phyloP scores from a whole-genome alignment of 2,797 vertebrate species.

The Poeciliopsis turneri region DNA sequence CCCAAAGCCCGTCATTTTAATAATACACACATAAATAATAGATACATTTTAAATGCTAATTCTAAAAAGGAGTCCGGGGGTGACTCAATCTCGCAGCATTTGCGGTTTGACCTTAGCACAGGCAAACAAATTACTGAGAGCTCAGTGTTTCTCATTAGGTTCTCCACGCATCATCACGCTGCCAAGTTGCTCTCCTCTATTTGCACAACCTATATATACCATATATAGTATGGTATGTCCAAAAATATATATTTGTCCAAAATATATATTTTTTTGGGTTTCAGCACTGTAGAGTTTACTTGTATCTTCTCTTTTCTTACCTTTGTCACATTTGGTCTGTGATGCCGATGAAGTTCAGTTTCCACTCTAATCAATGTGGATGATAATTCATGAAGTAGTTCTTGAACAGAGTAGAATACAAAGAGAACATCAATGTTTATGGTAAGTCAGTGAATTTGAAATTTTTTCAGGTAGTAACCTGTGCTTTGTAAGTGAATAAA shows the following conservation, averaged over 20 bases:
- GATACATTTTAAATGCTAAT: constrained; percentile 80
- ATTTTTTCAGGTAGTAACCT: not conserved
- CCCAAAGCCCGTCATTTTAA: constrained; percentile 66
- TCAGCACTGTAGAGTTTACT: not conserved
- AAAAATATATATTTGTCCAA: too few species aligned
- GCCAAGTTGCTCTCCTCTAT: constrained; percentile 44
- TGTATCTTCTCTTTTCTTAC: not conserved
- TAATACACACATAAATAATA: constrained; percentile 79
- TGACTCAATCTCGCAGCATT: constrained; percentile 72
- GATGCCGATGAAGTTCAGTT: not conserved
- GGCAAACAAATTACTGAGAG: constrained; percentile 65
- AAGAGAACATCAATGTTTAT: not conserved
- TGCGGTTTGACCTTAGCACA: constrained; percentile 73
- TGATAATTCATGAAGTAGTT: constrained; percentile 4
- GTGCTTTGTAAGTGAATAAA: not conserved
- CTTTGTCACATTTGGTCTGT: constrained; percentile 1
- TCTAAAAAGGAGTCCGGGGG: constrained; percentile 69
- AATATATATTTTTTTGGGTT: not conserved
- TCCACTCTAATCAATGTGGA: not conserved
- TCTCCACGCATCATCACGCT: constrained; percentile 61
- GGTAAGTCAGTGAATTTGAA: not conserved
- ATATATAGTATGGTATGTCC: too few species aligned
- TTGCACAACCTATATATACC: constrained; percentile 8
- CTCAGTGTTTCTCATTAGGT: constrained; percentile 73
- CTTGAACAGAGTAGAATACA: constrained; percentile 1